Evolutionary conservation across 2,888 invertebrate genomes (phyloP).

Genomic region (Tuberolachnus salignus): DNA sequence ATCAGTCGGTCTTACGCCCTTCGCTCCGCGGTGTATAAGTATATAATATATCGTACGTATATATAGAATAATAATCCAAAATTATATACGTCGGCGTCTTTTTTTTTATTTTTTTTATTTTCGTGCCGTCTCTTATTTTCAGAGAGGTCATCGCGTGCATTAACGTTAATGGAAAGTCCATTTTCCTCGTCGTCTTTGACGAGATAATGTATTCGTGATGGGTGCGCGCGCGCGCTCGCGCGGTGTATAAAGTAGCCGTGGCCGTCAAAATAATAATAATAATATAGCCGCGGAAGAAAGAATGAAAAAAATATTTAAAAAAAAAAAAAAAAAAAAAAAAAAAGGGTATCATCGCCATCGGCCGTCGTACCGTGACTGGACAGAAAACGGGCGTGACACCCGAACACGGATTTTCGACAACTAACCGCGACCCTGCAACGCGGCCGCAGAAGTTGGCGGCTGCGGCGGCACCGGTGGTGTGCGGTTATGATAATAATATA

Average conservation of each 20-base stretch:
- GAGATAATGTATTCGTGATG: conserved; percentile 56
- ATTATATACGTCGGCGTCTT: conserved; percentile 43
- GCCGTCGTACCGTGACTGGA: conserved; percentile 10
- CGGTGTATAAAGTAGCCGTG: conserved; percentile 36
- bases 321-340: background rate
- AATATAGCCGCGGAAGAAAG: background rate
- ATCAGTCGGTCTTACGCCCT: conserved; percentile 24
- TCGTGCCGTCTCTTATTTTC: conserved; percentile 12
- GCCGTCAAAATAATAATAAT: conserved; percentile 27
- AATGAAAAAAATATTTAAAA: background rate
- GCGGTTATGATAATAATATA: too few relatives aligned
- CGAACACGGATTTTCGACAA: conserved; percentile 46
- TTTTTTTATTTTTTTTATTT: background rate
- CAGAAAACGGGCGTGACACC: conserved; percentile 34
- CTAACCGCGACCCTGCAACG: background rate
- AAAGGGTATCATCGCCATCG: conserved; percentile 46
- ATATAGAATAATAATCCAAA: conserved; percentile 28
- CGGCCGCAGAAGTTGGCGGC: too few relatives aligned
- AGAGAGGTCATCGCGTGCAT: conserved; percentile 25
- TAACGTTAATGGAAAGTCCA: conserved; percentile 56
- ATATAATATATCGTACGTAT: too few relatives aligned
- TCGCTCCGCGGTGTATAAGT: background rate
- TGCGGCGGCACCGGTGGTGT: background rate
- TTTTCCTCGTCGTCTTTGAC: conserved; percentile 44
- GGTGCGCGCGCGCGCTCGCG: conserved; percentile 6